These are phyloP conservation scores for Tachycineta bicolor DNA, from an alignment of 2,113 vertebrate species.

Conservation along the genomic window DNA sequence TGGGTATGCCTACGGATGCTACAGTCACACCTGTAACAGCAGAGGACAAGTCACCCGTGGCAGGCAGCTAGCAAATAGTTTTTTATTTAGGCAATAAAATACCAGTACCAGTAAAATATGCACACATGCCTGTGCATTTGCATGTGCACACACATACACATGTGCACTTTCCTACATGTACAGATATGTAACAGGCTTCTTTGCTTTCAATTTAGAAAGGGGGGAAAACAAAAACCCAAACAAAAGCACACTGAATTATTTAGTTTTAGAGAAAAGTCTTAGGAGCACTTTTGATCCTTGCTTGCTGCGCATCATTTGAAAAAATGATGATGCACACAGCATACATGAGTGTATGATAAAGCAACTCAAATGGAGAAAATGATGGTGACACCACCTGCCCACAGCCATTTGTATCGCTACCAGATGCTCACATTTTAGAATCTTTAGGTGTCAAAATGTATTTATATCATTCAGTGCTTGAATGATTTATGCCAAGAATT, in stretches of 20 bases:
- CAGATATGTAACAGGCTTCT: background rate
- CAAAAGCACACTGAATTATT: background rate
- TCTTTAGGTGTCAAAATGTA: background rate
- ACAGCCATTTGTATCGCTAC: background rate
- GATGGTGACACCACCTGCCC: background rate
- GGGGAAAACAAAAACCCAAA: background rate
- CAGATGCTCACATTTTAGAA: background rate
- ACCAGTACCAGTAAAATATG: background rate
- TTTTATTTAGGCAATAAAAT: background rate
- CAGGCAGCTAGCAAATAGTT: background rate
- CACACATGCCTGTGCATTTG: rapidly evolving
- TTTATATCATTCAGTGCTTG: background rate
- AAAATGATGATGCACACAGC: background rate
- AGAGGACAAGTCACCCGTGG: background rate
- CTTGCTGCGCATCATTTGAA: background rate
- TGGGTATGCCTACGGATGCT: background rate
- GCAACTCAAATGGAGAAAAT: background rate
- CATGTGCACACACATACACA: rapidly evolving
- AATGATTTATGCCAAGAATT: background rate
- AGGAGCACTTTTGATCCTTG: background rate
- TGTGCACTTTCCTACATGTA: rapidly evolving
- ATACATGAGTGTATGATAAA: background rate
- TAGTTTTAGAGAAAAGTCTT: background rate
- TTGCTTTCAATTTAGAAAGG: background rate
- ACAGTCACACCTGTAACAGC: background rate